Evolutionary conservation across 1,140 invertebrate genomes (phyloP), one percentile per base, ranked within the genome.

Genomic region (Sinella curviseta): DNA sequence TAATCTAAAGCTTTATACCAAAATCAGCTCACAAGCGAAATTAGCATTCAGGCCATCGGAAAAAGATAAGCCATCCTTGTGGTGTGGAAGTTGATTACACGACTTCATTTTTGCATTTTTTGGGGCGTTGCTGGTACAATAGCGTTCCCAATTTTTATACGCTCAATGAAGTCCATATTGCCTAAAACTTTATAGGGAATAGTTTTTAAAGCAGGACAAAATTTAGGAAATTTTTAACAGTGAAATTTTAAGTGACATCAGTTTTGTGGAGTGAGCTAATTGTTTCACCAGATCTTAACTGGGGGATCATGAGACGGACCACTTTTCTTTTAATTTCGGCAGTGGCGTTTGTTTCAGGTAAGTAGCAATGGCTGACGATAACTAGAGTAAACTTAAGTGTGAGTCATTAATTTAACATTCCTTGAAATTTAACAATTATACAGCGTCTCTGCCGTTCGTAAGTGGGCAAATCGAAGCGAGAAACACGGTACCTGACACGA

Each of bases 401-500:
- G n/a, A n/a, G n/a, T n/a, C n/a, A n/a, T 48, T 48, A 48, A 48
- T 48, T 60, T n/a, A n/a, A 60, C 24, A 12, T 60, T 60, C 24
- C 57, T 60, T 60, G 39, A 12, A 48, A 48, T 20, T n/a, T 48
- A 4, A 48, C 4, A 48, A 48, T 48, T 48, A 48, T 48, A 48
- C 57, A 33, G 34, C 35, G 39, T 39, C 39, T 12, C 74, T 75
- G 17, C 36, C 16, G 4, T 26, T 30, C 35, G 14, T 30, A 12
- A 75, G 17, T 48, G 74, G 35, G 16, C 74, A 75, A 48, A 39
- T 48, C 33, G 70, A 36, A 14, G 74, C 74, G 31, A 74, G 39
- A 75, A 55, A 54, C n/a, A 78, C 48, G 1, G 48, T 84, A 20
- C 83, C 83, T 12, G 65, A 76, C 26, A 79, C 78, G n/a, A 78